Evolutionary conservation across 2,797 vertebrate species (phyloP).

Genomic region (Pelochelys cantorii): DNA sequence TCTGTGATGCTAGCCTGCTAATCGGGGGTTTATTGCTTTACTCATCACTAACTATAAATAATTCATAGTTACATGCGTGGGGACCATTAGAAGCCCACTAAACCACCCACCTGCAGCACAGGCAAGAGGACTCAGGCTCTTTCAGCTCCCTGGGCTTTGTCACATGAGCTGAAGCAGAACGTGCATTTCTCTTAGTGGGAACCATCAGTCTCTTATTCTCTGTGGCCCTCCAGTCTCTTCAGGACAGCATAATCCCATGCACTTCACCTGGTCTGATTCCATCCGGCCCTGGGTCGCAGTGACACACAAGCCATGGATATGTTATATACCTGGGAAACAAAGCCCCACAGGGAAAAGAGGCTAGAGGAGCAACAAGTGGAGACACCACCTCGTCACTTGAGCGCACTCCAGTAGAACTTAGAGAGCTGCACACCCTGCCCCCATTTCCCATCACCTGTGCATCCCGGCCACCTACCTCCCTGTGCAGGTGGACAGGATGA

Average conservation of each 20-base stretch:
- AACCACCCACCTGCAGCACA: accelerated
- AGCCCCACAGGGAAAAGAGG: neutral
- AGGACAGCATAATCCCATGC: neutral
- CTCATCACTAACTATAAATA: neutral
- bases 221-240: neutral
- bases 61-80: accelerated
- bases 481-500: neutral
- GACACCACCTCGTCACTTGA: neutral
- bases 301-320: neutral
- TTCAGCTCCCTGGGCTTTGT: neutral
- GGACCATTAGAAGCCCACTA: accelerated
- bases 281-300: neutral
- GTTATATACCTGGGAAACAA: neutral
- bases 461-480: neutral
- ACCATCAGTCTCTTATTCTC: too few relatives aligned
- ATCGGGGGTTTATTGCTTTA: neutral
- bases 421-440: neutral
- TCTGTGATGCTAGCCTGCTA: neutral
- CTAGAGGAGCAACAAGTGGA: neutral
- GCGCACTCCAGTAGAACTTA: accelerated
- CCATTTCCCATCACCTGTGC: neutral
- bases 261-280: neutral
- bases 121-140: neutral
- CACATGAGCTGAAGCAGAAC: neutral
- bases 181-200: accelerated